A percentile compares a stretch with the other conserved stretches of the same genome.
Conservation (phyloP, 2,888 invertebrate genomes). For the Palloptera scutellata region DNA sequence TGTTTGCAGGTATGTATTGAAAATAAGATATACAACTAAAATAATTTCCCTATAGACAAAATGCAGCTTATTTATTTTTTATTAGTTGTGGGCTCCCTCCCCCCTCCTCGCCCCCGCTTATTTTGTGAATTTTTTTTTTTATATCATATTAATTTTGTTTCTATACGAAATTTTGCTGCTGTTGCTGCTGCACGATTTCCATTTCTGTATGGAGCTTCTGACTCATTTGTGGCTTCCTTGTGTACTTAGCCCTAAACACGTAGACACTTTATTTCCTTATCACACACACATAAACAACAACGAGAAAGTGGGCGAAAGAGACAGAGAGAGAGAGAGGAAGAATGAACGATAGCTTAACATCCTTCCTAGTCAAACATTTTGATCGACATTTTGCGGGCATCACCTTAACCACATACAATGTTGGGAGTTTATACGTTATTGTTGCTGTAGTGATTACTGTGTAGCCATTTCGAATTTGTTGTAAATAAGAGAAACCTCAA, state of each 20-base stretch:
- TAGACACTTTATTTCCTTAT: background rate
- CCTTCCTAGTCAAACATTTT: constrained; percentile 18
- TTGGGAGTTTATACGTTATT: background rate
- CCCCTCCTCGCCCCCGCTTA: background rate
- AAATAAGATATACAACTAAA: constrained; percentile 4
- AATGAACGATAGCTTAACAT: too few relatives aligned
- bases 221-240: background rate
- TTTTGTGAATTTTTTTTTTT: background rate
- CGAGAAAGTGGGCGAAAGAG: too few relatives aligned
- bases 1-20: too few relatives aligned
- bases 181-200: background rate
- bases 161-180: background rate
- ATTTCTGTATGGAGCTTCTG: background rate
- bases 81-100: background rate
- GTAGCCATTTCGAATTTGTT: too few relatives aligned
- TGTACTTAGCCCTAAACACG: background rate
- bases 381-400: constrained; percentile 29
- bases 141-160: background rate
- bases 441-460: too few relatives aligned
- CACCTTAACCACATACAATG: constrained; percentile 26
- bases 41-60: constrained; percentile 27
- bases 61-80: constrained; percentile 11
- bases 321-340: too few relatives aligned
- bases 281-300: constrained; percentile 8
- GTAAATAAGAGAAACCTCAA: too few relatives aligned